Percentiles rank a stretch among this genome's conserved stretches.
These are phyloP conservation scores for Baryphthengus martii DNA, from an alignment of 2,113 vertebrate species.

Conservation along the genomic window DNA sequence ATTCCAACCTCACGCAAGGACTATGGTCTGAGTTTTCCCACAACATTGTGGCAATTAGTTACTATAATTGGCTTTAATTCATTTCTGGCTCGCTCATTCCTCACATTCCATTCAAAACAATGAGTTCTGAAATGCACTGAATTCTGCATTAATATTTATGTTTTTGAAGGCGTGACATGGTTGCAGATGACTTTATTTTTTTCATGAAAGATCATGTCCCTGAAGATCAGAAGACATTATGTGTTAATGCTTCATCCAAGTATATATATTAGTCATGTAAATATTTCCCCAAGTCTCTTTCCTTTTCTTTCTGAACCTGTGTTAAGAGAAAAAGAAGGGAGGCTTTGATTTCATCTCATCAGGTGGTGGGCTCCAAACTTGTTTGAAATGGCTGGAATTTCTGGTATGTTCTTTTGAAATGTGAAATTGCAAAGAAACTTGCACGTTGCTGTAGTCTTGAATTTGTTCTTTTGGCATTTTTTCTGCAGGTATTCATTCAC, in stretches of 20 bases:
- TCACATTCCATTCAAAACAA: constrained; percentile 4
- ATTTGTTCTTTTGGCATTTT: neutral
- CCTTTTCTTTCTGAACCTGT: neutral
- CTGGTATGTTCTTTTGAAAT: neutral
- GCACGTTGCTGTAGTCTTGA: neutral
- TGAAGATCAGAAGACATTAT: neutral
- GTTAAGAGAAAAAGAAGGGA: neutral
- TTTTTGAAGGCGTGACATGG: neutral
- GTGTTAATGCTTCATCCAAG: neutral
- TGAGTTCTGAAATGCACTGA: neutral
- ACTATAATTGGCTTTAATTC: neutral
- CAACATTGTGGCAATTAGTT: constrained; percentile 13
- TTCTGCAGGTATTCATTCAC: neutral
- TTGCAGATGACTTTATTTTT: neutral
- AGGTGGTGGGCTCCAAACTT: constrained; percentile 11
- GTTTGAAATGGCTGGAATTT: constrained; percentile 13
- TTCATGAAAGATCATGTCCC: neutral
- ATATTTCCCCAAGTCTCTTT: neutral
- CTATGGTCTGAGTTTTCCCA: neutral
- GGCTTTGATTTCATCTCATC: neutral
- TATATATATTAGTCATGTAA: neutral
- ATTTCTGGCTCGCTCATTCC: neutral
- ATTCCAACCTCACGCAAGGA: neutral
- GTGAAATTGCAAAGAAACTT: neutral
- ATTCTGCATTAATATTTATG: constrained; percentile 1